Evolutionary conservation across 2,888 invertebrate genomes (phyloP), one percentile per base, ranked within the genome.

Genomic region (Cheilosia impressa): DNA sequence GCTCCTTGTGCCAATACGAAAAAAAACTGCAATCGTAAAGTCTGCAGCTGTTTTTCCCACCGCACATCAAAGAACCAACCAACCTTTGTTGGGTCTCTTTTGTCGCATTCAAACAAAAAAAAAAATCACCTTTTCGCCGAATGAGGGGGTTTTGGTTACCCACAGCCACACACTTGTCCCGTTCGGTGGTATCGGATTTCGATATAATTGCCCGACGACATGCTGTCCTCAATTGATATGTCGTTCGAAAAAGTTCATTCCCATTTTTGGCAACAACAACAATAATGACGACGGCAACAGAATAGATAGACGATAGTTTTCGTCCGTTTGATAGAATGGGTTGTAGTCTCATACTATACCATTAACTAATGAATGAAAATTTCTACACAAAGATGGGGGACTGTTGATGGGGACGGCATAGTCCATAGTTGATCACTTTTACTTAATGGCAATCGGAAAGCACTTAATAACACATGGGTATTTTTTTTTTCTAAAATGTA

Each of bases 41-140:
- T 80, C 75, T 84, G 84, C 84, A 84, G 79, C 84, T 84, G 79
- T 75, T 84, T 75, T 84, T 84, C 80, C 84, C 84, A 84, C 73
- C 43, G 38, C 38, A 38, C 13, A 38, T 38, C 38, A 13, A 3
- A 13, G 38, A 38, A 76, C 27, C 53, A 60, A 34, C 34, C 45
- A 58, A 41, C 27, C 19, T 73, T 45, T 38, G 43, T 31, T 66
- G 53, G 45, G 58, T 19, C 43, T 73, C 65, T 73, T 66, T 66
- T 57, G 53, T 73, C 52, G 38, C 38, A 66, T 60, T 53, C 38
- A 60, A 72, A 52, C 17, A 15, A 31, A 78, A 45, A 27, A 4
- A 60, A 47, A 47, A 69, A 71, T 27, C 43, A 63, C 77, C 55
- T 73, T 71, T 83, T 83, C 72, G 72, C 38, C 45, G 83, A 83